phyloP scores from a whole-genome alignment of 2,797 vertebrate genomes.

The Ctenochaetus hawaiiensis region DNA sequence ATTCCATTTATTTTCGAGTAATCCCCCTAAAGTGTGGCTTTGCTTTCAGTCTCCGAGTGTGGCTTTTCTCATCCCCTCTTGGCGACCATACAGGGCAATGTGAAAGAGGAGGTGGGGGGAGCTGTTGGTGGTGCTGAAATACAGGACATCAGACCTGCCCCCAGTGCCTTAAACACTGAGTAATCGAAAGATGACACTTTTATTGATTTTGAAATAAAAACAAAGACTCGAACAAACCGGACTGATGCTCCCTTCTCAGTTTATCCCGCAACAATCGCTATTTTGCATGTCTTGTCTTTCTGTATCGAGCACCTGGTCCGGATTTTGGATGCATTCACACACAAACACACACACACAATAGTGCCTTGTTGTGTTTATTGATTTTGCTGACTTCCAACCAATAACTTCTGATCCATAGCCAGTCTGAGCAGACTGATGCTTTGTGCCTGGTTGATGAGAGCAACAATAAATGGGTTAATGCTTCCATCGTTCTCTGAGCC shows the following conservation, averaged over 20 bases:
- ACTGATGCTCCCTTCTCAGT: conserved; percentile 2
- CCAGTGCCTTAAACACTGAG: conserved; percentile 11
- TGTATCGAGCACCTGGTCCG: conserved; percentile 54
- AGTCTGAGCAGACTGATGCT: conserved; percentile 69
- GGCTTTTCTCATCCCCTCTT: conserved; percentile 40
- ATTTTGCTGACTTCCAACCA: conserved; percentile 71
- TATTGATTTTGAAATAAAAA: conserved; percentile 50
- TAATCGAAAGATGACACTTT: conserved; percentile 20
- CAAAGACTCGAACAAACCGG: background rate
- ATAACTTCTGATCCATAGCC: conserved; percentile 70
- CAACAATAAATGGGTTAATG: conserved; percentile 75
- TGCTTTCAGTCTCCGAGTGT: conserved; percentile 37
- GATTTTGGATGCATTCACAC: conserved; percentile 38
- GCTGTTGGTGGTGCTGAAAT: conserved; percentile 68
- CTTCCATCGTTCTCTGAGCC: conserved; percentile 59
- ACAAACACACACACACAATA: conserved; percentile 10
- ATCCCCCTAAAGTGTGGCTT: conserved; percentile 56
- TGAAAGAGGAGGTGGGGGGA: background rate
- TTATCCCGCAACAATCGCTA: conserved; percentile 45
- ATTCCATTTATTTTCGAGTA: conserved; percentile 68
- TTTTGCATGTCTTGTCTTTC: conserved; percentile 32
- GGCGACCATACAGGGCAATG: background rate
- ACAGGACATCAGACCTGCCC: conserved; percentile 6
- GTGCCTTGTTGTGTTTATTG: conserved; percentile 60
- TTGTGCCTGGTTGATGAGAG: conserved; percentile 67